These are phyloP conservation scores for Dryoscopus gambensis DNA, from an alignment of 2,113 vertebrate genomes.

Conservation along the genomic window DNA sequence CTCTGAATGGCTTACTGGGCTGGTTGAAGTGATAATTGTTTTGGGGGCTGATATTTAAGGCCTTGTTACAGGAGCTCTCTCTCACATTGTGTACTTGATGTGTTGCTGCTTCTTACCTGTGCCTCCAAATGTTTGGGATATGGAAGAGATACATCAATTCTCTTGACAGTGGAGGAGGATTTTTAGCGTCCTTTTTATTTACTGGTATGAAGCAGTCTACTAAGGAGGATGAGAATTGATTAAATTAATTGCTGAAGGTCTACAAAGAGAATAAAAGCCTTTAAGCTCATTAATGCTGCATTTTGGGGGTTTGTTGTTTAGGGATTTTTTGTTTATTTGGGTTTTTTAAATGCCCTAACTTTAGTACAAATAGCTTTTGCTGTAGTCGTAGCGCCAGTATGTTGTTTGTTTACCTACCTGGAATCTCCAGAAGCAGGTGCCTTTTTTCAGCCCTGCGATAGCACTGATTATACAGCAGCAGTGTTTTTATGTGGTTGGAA, in stretches of 20 bases:
- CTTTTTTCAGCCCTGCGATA: neutral
- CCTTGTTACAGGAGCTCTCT: neutral
- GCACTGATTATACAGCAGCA: neutral
- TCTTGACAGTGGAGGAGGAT: neutral
- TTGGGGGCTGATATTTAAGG: neutral
- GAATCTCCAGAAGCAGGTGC: neutral
- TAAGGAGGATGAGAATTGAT: neutral
- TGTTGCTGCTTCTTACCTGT: neutral
- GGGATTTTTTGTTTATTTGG: neutral
- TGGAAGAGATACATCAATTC: neutral
- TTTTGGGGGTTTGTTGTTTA: neutral
- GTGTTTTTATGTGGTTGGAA: neutral
- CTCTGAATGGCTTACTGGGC: neutral
- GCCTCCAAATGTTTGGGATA: neutral
- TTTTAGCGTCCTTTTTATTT: neutral
- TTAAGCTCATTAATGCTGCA: neutral
- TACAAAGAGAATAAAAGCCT: neutral
- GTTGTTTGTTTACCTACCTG: neutral
- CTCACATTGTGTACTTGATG: neutral
- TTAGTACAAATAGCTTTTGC: neutral
- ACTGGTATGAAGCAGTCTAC: neutral
- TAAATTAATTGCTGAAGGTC: neutral
- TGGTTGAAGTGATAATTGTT: neutral
- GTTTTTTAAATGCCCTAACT: neutral
- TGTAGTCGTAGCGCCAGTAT: neutral